Evolutionary conservation across 2,113 vertebrate species (phyloP), one percentile per base, ranked within the genome.

Genomic region (Cinclus cinclus): DNA sequence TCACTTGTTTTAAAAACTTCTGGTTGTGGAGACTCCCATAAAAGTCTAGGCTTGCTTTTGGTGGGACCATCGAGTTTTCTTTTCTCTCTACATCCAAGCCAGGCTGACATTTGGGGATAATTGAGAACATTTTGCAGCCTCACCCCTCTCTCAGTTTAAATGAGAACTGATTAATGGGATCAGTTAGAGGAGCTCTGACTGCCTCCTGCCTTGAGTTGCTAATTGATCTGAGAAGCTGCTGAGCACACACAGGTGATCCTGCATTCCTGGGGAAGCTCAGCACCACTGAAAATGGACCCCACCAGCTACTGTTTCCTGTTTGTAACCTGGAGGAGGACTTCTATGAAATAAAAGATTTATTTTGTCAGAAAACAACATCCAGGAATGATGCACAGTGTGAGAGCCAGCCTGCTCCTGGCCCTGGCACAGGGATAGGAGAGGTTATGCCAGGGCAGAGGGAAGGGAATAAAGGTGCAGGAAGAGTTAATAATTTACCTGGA

Each of bases 401-500:
- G 47, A 19, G 4, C 24, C 21, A 1, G 9, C 10, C 56, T 62
- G 69, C 20, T 64, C 28, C 50, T 39, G 20, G 5, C 16, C 23
- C 46, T 73, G 64, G 41, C 10, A 14, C 6, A 5, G 39, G 22
- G 11, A 25, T 10, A 64, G 49, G 8, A 77, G 76, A 73, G 41
- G 63, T 83, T 63, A 83, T 15, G 10, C 30, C 58, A 52, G 42
- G 42, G 30, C 73, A 91, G 50, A 56, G 37, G 21, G 24, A 63
- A 3, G 17, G 15, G 33, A 69, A 41, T 46, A 83, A 90, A 70
- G 30, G 37, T 80, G 10, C 79, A 90, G 24, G 30, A 47, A 47
- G 41, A 64, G 33, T 90, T 55, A 86, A 90, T 96, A 6, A 90
- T 92, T 91, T 62, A 86, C 60, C 37, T 59, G 37, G 44, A 31